Evolutionary conservation across 2,888 invertebrate species (phyloP), one percentile per base, ranked within the genome.

Genomic region (Caenorhabditis virilis): DNA sequence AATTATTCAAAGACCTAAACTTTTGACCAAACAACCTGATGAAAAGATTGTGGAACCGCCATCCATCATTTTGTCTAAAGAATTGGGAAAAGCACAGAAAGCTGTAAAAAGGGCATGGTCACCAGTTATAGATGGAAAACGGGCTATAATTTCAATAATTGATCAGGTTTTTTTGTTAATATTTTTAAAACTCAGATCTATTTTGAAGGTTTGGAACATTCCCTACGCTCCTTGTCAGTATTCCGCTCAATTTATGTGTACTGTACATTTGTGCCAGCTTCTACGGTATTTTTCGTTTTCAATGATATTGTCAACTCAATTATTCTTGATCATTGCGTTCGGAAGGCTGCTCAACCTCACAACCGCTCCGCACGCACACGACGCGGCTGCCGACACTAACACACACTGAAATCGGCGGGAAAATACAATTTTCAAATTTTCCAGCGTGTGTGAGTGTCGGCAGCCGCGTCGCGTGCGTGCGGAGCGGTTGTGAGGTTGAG

Each of bases 221-320:
- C 63, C 63, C 22, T 63, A 63, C 36, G 63, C 63, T 36, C 63
- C 63, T 15, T 52, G 52, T 16, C 49, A 53, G 16, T 63, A 63
- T 41, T 30, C 48, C n/a, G 53, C 57, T 39, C 63, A 63, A 18
- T 63, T 63, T 45, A 57, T 63, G 33, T 63, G 63, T 16, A 63
- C 57, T 0, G 63, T 63, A 0, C 16, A 16, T 3, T 13, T 45
- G n/a, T 3, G 9, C 4, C 2, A 27, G 18, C 26, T 45, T 26
- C 22, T 27, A 27, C 2, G 42, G 36, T 36, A 11, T 36, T 36
- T 36, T 36, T 7, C 11, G 4, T 36, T 15, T 36, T 36, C n/a
- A 5, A 5, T n/a, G 3, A 20, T 16, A 22, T 39, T 13, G 39
- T 22, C n/a, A n/a, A n/a, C n/a, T n/a, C n/a, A n/a, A n/a, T n/a